phyloP scores from a whole-genome alignment of 2,113 vertebrate species.

The Isichthys henryi region DNA sequence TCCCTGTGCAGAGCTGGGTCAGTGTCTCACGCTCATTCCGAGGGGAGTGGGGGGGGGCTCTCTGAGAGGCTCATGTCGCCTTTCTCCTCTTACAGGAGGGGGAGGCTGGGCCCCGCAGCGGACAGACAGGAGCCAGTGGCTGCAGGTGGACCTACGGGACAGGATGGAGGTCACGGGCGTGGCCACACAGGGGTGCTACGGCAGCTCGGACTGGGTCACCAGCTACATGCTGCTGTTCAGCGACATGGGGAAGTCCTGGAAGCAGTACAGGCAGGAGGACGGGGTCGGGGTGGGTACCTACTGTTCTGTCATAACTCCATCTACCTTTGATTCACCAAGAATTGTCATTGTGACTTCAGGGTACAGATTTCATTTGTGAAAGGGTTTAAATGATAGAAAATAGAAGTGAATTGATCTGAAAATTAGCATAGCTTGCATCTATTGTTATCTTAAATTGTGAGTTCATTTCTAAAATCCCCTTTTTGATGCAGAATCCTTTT shows the following conservation, averaged over 20 bases:
- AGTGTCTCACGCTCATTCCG: neutral
- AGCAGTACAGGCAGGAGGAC: conserved; percentile 63
- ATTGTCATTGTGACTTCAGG: neutral
- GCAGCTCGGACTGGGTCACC: conserved; percentile 72
- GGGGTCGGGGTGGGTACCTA: neutral
- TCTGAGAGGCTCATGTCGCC: neutral
- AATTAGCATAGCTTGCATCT: neutral
- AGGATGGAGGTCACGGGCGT: conserved; percentile 64
- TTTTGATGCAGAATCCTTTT: neutral
- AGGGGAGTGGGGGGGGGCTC: neutral
- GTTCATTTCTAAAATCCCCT: neutral
- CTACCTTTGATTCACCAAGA: neutral
- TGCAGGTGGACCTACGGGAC: conserved; percentile 69
- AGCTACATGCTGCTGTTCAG: conserved; percentile 68
- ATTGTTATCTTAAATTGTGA: neutral
- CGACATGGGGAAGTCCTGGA: conserved; percentile 73
- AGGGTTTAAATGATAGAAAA: neutral
- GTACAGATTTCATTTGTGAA: neutral
- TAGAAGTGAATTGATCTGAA: neutral
- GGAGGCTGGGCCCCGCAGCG: conserved; percentile 67
- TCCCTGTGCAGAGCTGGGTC: neutral
- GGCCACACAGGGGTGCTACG: conserved; percentile 66
- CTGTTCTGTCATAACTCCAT: neutral
- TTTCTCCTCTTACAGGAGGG: conserved; percentile 50
- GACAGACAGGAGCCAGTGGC: conserved; percentile 61